These are phyloP conservation scores for Coregonus ussuriensis DNA, from an alignment of 2,797 vertebrate species.

Conservation along the genomic window DNA sequence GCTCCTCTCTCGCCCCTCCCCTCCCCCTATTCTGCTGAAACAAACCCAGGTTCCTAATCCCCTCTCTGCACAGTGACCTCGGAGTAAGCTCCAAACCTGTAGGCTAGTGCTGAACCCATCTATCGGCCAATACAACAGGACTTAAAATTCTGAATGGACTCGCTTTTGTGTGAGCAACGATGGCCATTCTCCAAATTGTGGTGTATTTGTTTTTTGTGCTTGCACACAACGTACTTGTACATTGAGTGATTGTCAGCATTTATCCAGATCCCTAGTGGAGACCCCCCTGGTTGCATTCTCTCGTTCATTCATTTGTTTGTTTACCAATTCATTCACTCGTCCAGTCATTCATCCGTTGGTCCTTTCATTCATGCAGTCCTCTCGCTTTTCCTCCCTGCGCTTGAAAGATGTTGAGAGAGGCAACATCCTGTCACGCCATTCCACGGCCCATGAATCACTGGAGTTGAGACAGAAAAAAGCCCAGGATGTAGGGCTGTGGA, in stretches of 20 bases:
- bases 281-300: background rate
- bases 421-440: constrained; percentile 64
- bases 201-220: constrained; percentile 11
- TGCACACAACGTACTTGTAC: background rate
- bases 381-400: constrained; percentile 25
- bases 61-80: constrained; percentile 37
- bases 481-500: constrained; percentile 18
- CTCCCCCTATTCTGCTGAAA: background rate
- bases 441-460: constrained; percentile 58
- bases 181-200: constrained; percentile 22
- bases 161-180: constrained; percentile 13
- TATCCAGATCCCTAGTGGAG: constrained; percentile 6
- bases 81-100: constrained; percentile 46
- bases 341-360: constrained; percentile 41
- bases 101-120: constrained; percentile 37
- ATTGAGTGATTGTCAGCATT: background rate
- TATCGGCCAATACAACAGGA: constrained; percentile 40
- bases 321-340: background rate
- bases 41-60: constrained; percentile 28
- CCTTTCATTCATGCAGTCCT: constrained; percentile 27
- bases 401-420: constrained; percentile 48
- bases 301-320: constrained; percentile 5
- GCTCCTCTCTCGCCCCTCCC: too few relatives aligned
- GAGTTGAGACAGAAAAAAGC: constrained; percentile 44
- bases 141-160: constrained; percentile 39